Base-by-base conservation (phyloP, 2,888 invertebrate species). In the Ophion slaviceki region DNA sequence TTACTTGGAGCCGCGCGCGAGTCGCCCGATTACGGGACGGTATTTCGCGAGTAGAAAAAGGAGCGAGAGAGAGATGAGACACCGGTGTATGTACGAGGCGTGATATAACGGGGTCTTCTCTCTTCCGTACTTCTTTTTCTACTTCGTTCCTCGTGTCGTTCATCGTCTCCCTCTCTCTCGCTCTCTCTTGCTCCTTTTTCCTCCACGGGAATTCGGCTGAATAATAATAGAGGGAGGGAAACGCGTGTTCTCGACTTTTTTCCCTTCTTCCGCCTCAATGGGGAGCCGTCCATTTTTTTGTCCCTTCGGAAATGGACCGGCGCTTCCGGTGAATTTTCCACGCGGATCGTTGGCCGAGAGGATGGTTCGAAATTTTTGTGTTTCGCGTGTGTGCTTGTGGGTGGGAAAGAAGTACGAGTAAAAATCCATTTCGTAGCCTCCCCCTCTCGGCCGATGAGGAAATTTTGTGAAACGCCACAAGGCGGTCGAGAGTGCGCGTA, bases 101-200 rank as follows among this genome's bases (percentile, higher is more conserved):
- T 87, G 88, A 87, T 88, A 91, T 91, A 91, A 91, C 91, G 91
- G 91, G 90, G 87, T 89, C 61, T 45, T 78, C 78, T 90, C 86
- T 88, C 85, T 83, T 86, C 83, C 81, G 57, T 32, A 57, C 85
- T 20, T 68, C 85, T 20, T 68, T 62, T 66, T 74, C 80, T 3
- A 70, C 79, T 78, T 80, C 59, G n/a, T 80, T 66, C 66, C 71
- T 74, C 72, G 66, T 72, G 53, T 53, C 64, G 14, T 72, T 62
- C 61, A 24, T 72, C 64, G 20, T 74, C 68, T 47, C 67, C 53
- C 71, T 85, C 67, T 59, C 82, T 68, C 66, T 75, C 68, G 68
- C 74, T 62, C 32, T 78, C 53, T 67, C 66, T 61, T 28, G 14
- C 14, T 11, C 45, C 61, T 67, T 71, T 17, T 86, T 32, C 77